These are phyloP conservation scores for Illadopsis cleaveri DNA, from an alignment of 2,113 vertebrate genomes.

Conservation along the genomic window DNA sequence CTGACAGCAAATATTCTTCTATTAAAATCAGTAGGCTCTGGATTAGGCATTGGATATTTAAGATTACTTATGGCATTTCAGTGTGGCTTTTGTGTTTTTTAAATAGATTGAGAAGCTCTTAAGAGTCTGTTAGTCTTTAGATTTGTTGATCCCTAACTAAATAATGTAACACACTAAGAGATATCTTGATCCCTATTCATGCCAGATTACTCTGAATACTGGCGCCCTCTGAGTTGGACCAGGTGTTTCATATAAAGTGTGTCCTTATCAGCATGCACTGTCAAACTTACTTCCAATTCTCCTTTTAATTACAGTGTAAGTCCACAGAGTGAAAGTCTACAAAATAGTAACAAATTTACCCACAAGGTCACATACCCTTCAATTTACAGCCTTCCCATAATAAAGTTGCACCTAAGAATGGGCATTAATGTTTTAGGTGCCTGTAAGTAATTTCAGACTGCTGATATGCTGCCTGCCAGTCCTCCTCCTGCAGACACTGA, in stretches of 20 bases:
- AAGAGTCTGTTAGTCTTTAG: background rate
- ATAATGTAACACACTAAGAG: background rate
- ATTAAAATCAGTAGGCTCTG: background rate
- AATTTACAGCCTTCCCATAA: background rate
- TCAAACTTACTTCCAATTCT: background rate
- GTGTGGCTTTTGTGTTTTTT: background rate
- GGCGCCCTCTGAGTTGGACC: background rate
- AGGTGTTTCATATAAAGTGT: background rate
- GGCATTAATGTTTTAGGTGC: slow-evolving; percentile 13
- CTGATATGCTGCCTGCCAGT: slow-evolving; percentile 65
- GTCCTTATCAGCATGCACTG: background rate
- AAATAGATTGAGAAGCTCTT: background rate
- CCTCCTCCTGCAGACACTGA: slow-evolving; percentile 70
- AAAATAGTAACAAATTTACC: background rate
- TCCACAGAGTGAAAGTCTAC: background rate
- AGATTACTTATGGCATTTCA: background rate
- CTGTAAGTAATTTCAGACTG: slow-evolving; percentile 61
- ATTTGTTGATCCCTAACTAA: background rate
- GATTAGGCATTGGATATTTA: background rate
- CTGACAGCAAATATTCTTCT: background rate
- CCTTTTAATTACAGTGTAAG: background rate
- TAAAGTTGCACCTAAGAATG: background rate
- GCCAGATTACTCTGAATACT: background rate
- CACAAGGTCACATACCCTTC: background rate
- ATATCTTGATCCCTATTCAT: background rate